Evolutionary conservation across 2,797 vertebrate species (phyloP), one percentile per base, ranked within the genome.

Genomic region (Vipera ursinii): DNA sequence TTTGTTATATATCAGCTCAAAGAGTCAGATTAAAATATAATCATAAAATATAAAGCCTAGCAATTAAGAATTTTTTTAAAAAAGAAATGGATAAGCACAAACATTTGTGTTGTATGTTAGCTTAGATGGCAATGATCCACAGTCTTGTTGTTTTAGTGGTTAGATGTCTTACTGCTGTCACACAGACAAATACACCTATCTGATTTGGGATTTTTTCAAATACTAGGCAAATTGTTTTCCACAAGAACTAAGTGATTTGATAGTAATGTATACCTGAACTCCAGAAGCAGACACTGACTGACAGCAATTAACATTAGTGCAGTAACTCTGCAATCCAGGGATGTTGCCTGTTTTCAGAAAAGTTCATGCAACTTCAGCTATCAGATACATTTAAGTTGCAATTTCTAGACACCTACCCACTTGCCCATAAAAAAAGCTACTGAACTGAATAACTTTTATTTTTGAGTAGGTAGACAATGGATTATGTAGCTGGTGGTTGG

Each of bases 131-230:
- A 1, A 0, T 28, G 86, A 93, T 93, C 89, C 28, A 2, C 89
- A 90, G 91, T 63, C 32, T 94, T 60, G 93, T 94, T 87, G 51
- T 89, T 82, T n/a, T 56, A 65, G 63, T 53, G 78, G n/a, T 38
- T 17, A 32, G 28, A 63, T 1, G 90, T 88, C 85, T 91, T 90
- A 38, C 86, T 93, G 78, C 55, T 91, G 69, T 22, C 63, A 2
- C 57, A 82, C 13, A 89, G 57, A 63, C 56, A 92, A 91, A 92
- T 95, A 57, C 91, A 95, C 92, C 92, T 89, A 63, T 89, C 90
- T 94, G 60, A 95, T 96, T 61, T 90, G 32, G 57, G 56, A 48
- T 28, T 87, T 94, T 95, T 94, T 95, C 90, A 91, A 96, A 95
- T 92, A 92, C 88, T 82, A 90, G 96, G 95, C 89, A 93, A 94